These are phyloP conservation scores for Anthophora plumipes DNA, from an alignment of 2,888 invertebrate species.

Conservation along the genomic window DNA sequence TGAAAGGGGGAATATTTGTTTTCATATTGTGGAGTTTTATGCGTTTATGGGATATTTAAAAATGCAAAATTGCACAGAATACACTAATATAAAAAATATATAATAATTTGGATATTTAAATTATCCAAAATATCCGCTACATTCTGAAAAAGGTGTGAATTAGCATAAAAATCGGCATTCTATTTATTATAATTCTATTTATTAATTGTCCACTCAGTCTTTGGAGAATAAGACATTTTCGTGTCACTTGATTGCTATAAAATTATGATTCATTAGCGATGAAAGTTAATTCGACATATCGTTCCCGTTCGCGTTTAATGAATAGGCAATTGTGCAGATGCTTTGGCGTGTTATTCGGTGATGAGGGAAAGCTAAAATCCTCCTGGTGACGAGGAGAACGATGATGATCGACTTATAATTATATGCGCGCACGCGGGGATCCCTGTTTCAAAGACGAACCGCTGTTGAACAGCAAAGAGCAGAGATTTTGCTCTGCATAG, in stretches of 20 bases:
- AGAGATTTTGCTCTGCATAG: slow-evolving; percentile 72
- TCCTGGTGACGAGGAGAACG: slow-evolving; percentile 63
- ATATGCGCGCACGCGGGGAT: slow-evolving; percentile 66
- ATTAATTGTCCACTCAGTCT: background rate
- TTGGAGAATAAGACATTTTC: slow-evolving; percentile 11
- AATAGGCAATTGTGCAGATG: slow-evolving; percentile 62
- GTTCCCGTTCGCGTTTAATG: slow-evolving; percentile 50
- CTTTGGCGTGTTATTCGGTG: slow-evolving; percentile 13
- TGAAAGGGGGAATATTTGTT: background rate
- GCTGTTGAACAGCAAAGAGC: slow-evolving; percentile 60
- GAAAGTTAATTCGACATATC: slow-evolving; percentile 20
- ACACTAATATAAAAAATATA: too few relatives aligned
- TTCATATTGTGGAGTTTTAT: too few relatives aligned
- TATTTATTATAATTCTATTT: background rate
- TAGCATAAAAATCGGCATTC: too few relatives aligned
- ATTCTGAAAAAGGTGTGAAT: too few relatives aligned
- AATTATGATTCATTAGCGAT: slow-evolving; percentile 38
- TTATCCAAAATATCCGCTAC: too few relatives aligned
- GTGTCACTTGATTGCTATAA: slow-evolving; percentile 11
- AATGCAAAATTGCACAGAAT: too few relatives aligned
- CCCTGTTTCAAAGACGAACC: slow-evolving; percentile 57
- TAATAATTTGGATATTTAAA: too few relatives aligned
- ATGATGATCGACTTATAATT: slow-evolving; percentile 74
- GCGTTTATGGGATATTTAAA: too few relatives aligned
- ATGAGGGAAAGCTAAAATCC: slow-evolving; percentile 40